Evolutionary conservation across 2,888 invertebrate species (phyloP).

Genomic region (Colostygia pectinataria): DNA sequence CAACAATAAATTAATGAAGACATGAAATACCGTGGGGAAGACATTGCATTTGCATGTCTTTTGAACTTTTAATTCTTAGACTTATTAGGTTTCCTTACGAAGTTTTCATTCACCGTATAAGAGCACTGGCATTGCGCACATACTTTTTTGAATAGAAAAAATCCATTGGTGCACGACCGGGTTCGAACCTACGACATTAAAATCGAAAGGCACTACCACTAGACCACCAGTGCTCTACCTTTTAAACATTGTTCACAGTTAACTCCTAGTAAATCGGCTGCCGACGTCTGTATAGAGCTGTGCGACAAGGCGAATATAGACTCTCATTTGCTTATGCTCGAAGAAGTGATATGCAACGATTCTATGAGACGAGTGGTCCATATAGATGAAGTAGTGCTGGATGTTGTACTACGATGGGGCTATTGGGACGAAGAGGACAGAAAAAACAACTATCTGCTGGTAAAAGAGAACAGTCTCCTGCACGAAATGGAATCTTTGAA

Average conservation of each 20-base stretch:
- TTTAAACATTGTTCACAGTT: conserved; percentile 74
- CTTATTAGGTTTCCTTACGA: no score
- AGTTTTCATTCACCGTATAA: no score
- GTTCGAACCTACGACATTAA: no score
- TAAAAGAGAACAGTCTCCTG: conserved; percentile 79
- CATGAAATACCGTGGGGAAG: no score
- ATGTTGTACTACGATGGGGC: conserved; percentile 91
- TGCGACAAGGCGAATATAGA: conserved; percentile 85
- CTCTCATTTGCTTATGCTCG: conserved; percentile 88
- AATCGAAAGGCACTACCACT: no score
- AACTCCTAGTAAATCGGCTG: conserved; percentile 89
- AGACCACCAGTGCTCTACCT: no score
- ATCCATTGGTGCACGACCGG: no score
- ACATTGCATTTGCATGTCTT: no score
- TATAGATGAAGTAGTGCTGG: conserved; percentile 87
- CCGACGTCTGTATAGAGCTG: conserved; percentile 89
- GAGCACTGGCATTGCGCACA: no score
- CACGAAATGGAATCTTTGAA: conserved; percentile 78
- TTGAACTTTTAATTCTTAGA: no score
- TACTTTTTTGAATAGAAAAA: no score
- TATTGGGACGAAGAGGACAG: conserved; percentile 94
- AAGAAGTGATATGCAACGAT: conserved; percentile 91
- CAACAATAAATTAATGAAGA: no score
- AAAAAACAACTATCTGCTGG: conserved; percentile 90
- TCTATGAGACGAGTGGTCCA: conserved; percentile 90